phyloP scores from a whole-genome alignment of 2,113 vertebrate species.

The Onychostruthus taczanowskii region DNA sequence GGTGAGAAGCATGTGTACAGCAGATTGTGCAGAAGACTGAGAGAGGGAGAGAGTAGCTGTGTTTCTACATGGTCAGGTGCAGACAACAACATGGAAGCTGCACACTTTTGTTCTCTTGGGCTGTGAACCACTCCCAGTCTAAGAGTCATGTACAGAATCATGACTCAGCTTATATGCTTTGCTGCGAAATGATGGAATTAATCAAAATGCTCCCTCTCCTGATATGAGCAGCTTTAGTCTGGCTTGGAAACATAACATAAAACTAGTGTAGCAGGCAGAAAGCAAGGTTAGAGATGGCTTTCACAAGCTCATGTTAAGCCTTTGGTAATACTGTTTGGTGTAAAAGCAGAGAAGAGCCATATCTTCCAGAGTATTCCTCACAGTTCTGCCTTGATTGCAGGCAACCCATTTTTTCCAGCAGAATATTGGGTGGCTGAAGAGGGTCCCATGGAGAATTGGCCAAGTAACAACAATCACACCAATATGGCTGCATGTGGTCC shows the following conservation, averaged over 20 bases:
- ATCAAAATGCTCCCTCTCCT: neutral
- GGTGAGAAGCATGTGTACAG: neutral
- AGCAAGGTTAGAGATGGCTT: neutral
- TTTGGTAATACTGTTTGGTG: neutral
- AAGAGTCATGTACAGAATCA: neutral
- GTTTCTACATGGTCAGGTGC: neutral
- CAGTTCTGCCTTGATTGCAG: neutral
- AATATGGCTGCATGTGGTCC: too few relatives aligned
- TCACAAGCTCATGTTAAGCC: fast-evolving
- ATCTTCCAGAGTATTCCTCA: neutral
- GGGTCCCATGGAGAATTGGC: too few relatives aligned
- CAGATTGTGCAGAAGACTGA: neutral
- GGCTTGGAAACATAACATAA: neutral
- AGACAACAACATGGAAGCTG: neutral
- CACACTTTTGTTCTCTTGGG: neutral
- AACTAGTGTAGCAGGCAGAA: neutral
- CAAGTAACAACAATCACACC: too few relatives aligned
- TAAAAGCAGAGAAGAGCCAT: neutral
- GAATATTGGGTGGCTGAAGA: neutral
- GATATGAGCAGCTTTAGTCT: neutral
- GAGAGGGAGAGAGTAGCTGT: neutral
- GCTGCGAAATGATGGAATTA: neutral
- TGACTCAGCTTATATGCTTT: neutral
- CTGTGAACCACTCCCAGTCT: neutral
- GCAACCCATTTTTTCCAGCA: neutral